Base-by-base conservation (phyloP, 2,888 invertebrate genomes). In the Cheilosia vulpina region DNA sequence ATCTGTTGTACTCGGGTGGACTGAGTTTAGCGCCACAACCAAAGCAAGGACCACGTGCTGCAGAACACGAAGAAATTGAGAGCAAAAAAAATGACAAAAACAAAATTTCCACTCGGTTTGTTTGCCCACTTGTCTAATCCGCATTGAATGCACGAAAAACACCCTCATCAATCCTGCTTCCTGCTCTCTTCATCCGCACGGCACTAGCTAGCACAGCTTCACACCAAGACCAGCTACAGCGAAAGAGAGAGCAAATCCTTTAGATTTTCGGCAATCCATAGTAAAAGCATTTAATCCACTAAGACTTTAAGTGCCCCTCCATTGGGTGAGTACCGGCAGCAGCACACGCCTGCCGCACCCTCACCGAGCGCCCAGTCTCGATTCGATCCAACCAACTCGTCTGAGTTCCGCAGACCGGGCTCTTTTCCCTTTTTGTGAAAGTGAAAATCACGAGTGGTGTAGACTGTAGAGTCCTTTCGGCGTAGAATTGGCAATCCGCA, bases 241-340 rank as follows among this genome's bases (percentile, higher is more conserved):
- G 52, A 77, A 41, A 77, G 17, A 62, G 62, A 83, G 41, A 68
- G 68, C 78, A 66, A 52, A 76, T 58, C 72, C 76, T 55, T 58
- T 73, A 50, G 85, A 77, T 81, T 87, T 85, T 87, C 63, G 85
- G 72, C 72, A 87, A 81, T 81, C 81, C 81, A 69, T 85, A 81
- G 81, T 72, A 87, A 87, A 87, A 87, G 77, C 81, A 87, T 87
- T 87, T 79, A 81, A 81, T 81, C 77, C 77, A 81, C 81, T 87
- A 81, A 87, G 85, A 81, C 72, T 81, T 87, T 87, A 87, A 87
- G 85, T 87, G 81, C 81, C 81, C 80, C 68, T 84, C 83, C 79
- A 84, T 43, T 75, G 75, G 52, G 58, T 69, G 69, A 69, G 75
- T 78, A 65, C 52, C 27, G 27, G 27, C 27, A 27, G 6, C 45